Conservation (phyloP, 2,888 invertebrate genomes). For the Cacoxenus indagator region DNA sequence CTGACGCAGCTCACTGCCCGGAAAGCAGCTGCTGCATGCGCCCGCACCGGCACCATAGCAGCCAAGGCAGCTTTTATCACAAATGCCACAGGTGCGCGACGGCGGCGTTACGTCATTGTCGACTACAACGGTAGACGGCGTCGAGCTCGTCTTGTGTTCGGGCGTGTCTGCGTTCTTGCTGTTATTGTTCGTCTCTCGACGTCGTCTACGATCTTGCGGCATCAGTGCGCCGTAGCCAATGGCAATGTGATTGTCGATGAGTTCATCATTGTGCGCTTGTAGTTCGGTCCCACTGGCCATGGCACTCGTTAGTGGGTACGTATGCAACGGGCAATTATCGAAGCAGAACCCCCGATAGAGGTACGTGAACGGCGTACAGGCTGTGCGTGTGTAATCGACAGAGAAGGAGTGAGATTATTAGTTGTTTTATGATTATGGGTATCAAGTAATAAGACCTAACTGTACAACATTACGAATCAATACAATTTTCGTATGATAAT, state of each 20-base stretch:
- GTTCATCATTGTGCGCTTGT: constrained; percentile 28
- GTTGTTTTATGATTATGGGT: no score
- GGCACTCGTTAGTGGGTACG: constrained; percentile 38
- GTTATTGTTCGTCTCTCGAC: background rate
- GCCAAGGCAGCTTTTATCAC: constrained; percentile 64
- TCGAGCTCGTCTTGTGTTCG: background rate
- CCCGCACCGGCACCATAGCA: constrained; percentile 64
- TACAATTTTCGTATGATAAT: background rate
- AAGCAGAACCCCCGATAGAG: constrained; percentile 66
- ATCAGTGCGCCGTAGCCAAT: background rate
- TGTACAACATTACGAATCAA: no score
- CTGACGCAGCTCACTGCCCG: constrained; percentile 62
- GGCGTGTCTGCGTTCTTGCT: background rate
- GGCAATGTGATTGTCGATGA: constrained; percentile 26
- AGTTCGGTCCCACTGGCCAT: constrained; percentile 5
- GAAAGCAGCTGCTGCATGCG: constrained; percentile 66
- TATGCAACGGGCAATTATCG: constrained; percentile 63
- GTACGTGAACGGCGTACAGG: constrained; percentile 62
- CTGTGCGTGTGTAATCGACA: constrained; percentile 42
- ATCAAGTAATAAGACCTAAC: no score
- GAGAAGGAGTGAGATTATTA: no score
- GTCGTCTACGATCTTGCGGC: constrained; percentile 14
- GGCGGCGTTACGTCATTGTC: background rate
- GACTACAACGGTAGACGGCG: background rate
- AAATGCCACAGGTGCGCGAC: constrained; percentile 50